A percentile compares a stretch with the other conserved stretches of the same genome.
Conservation (phyloP, 2,888 invertebrate genomes). For the Acanthosepion pharaonis region DNA sequence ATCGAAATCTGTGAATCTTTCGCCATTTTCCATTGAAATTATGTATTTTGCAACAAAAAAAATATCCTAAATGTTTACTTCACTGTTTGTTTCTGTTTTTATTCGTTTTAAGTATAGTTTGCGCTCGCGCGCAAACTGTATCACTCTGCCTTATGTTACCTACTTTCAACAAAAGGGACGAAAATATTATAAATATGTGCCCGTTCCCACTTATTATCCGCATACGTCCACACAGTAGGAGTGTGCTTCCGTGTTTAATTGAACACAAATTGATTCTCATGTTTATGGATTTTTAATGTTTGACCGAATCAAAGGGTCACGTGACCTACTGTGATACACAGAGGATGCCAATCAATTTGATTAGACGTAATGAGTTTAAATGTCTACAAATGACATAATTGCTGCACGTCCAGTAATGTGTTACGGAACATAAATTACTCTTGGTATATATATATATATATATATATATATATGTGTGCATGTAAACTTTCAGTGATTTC, state of each 20-base stretch:
- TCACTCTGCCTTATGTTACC: too few relatives aligned
- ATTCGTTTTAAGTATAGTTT: too few relatives aligned
- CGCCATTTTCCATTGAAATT: too few relatives aligned
- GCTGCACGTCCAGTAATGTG: not conserved
- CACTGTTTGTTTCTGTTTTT: too few relatives aligned
- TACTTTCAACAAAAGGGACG: too few relatives aligned
- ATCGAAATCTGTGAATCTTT: too few relatives aligned
- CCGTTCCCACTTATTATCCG: not conserved
- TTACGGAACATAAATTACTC: constrained; percentile 17
- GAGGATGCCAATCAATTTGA: not conserved
- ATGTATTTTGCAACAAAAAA: too few relatives aligned
- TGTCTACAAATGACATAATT: not conserved
- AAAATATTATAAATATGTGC: not conserved
- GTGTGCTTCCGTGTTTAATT: not conserved
- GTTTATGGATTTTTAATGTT: not conserved
- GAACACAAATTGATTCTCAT: constrained; percentile 18
- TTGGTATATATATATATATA: too few relatives aligned
- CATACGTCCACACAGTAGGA: not conserved
- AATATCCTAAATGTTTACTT: too few relatives aligned
- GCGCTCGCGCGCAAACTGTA: too few relatives aligned
- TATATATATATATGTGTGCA: too few relatives aligned
- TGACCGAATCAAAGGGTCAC: not conserved
- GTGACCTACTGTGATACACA: not conserved
- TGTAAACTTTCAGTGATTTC: too few relatives aligned
- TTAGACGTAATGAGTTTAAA: not conserved